Evolutionary conservation across 2,888 invertebrate species (phyloP), one percentile per base, ranked within the genome.

Genomic region (Mechanitis messenoides): DNA sequence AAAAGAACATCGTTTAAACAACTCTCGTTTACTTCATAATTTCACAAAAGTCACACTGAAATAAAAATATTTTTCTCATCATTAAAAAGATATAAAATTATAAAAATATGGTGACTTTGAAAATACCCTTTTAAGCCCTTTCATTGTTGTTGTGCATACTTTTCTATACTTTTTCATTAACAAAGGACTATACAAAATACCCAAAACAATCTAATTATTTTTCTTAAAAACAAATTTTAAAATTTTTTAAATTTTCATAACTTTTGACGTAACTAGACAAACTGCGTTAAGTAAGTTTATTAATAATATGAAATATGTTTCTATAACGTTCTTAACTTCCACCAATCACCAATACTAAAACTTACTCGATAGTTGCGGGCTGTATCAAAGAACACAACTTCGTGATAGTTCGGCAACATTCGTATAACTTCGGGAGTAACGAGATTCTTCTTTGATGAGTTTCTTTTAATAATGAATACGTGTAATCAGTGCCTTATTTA

Each of bases 281-380:
- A 42, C 7, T 42, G 1, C 9, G 42, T 42, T 9, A 42, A 42
- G 1, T 9, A 42, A 11, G 6, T 42, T 42, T 42, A 42, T 42
- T 9, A 11, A 42, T 5, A 42, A 42, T 42, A 42, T 7, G 11
- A 9, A 42, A 42, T 42, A 42, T 9, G 6, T 42, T 42, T 62
- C 60, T 62, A 57, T 1, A 4, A n/a, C 45, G 45, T 56, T 63
- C 63, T 7, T 59, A 4, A 50, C 70, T 77, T 77, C 65, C 2
- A 68, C 79, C 76, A 75, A 38, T 67, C 56, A 28, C 58, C 64
- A 61, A 71, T 71, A 71, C 72, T 69, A 71, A 79, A 82, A 84
- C 80, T 82, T 79, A 74, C 72, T 77, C 82, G 79, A 83, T 82
- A 83, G 80, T 80, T 80, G 77, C 74, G 74, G 76, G 75, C 73